Percentiles rank a stretch among this genome's conserved stretches.
These are phyloP conservation scores for Parauchenoglanis ngamensis DNA, from an alignment of 2,797 vertebrate genomes.

Conservation along the genomic window DNA sequence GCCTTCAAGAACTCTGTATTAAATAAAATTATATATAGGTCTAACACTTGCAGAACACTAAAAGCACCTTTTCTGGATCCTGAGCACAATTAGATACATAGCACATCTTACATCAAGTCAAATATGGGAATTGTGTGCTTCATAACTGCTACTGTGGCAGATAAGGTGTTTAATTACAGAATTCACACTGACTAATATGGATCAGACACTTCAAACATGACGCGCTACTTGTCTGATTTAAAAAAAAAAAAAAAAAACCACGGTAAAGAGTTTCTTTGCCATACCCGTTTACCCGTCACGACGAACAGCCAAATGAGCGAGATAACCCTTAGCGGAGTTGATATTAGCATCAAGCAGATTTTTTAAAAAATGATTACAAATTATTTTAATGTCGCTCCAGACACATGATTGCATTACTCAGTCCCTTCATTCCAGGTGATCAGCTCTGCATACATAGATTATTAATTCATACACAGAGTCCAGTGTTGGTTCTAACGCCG, in stretches of 20 bases:
- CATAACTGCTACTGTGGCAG: constrained; percentile 23
- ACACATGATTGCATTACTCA: not conserved
- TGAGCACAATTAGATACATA: constrained; percentile 36
- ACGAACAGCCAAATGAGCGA: not conserved
- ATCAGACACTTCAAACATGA: constrained; percentile 36
- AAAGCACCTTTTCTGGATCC: constrained; percentile 27
- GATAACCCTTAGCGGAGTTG: not conserved
- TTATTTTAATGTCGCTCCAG: not conserved
- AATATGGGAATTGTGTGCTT: constrained; percentile 37
- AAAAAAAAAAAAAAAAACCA: not conserved
- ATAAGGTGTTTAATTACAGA: constrained; percentile 42
- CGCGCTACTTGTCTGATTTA: not conserved
- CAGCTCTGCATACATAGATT: not conserved
- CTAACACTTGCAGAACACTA: constrained; percentile 20
- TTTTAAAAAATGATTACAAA: not conserved
- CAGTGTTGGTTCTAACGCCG: not conserved
- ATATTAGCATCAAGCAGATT: not conserved
- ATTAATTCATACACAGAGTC: not conserved
- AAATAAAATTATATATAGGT: constrained; percentile 12
- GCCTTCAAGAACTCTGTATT: not conserved
- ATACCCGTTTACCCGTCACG: not conserved
- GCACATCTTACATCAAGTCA: constrained; percentile 36
- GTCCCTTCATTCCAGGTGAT: not conserved
- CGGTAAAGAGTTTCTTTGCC: not conserved
- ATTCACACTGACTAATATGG: constrained; percentile 44